Evolutionary conservation across 2,113 vertebrate species (phyloP).

Genomic region (Grammomys surdaster): DNA sequence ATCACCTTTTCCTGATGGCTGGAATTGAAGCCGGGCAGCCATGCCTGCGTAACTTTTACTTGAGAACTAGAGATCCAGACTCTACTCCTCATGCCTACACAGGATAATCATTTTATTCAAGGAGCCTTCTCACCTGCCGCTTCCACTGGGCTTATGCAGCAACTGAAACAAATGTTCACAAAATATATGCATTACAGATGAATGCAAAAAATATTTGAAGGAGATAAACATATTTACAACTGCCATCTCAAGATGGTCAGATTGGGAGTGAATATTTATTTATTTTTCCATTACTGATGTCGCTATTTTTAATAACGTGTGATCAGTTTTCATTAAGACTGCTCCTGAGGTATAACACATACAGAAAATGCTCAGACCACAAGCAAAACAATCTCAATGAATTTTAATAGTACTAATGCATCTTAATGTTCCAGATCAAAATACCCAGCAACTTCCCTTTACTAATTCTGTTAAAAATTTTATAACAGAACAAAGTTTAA

Average conservation of each 20-base stretch:
- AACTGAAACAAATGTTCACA: not conserved
- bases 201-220: not conserved
- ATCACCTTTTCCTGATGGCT: no score
- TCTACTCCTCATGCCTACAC: not conserved
- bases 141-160: not conserved
- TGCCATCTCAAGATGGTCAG: not conserved
- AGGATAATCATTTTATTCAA: not conserved
- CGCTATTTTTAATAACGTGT: not conserved
- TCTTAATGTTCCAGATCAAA: not conserved
- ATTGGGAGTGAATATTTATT: not conserved
- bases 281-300: not conserved
- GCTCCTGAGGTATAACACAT: not conserved
- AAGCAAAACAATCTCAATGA: not conserved
- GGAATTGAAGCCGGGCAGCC: not conserved
- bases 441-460: not conserved
- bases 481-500: not conserved
- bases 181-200: not conserved
- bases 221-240: not conserved
- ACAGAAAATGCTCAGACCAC: not conserved
- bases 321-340: constrained; percentile 31
- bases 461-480: constrained; percentile 24
- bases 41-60: not conserved
- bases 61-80: not conserved
- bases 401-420: not conserved
- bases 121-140: not conserved